Evolutionary conservation across 2,797 vertebrate genomes (phyloP).

Genomic region (Myotis daubentonii): DNA sequence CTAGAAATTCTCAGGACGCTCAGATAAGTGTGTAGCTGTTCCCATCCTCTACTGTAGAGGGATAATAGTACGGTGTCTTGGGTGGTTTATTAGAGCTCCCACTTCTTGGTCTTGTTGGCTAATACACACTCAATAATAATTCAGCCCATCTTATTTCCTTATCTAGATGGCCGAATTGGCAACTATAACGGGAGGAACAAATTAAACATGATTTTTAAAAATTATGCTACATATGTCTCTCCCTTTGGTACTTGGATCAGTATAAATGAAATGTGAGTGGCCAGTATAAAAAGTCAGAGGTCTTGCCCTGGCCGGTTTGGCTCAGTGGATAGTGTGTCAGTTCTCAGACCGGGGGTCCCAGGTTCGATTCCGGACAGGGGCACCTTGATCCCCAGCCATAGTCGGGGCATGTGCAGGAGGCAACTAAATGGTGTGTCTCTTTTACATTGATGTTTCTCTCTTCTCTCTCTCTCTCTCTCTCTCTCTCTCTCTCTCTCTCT

Average conservation of each 20-base stretch:
- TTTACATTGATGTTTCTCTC: too few species aligned
- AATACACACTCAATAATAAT: background rate
- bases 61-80: background rate
- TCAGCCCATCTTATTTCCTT: background rate
- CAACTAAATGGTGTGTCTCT: too few species aligned
- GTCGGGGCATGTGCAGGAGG: too few species aligned
- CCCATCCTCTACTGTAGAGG: fast-evolving
- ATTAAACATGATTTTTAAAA: background rate
- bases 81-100: background rate
- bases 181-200: background rate
- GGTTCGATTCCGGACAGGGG: too few species aligned
- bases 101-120: background rate
- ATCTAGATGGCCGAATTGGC: background rate
- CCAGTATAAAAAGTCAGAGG: background rate
- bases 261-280: slow-evolving; percentile 44
- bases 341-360: too few species aligned
- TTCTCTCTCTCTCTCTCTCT: too few species aligned
- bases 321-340: too few species aligned
- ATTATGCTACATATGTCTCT: background rate
- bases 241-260: background rate
- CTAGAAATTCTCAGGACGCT: too few species aligned
- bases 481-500: too few species aligned
- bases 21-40: background rate
- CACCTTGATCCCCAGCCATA: too few species aligned
- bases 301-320: too few species aligned